These are phyloP conservation scores for Drosophila obscura DNA, from an alignment of 1,140 invertebrate species.

Conservation along the genomic window DNA sequence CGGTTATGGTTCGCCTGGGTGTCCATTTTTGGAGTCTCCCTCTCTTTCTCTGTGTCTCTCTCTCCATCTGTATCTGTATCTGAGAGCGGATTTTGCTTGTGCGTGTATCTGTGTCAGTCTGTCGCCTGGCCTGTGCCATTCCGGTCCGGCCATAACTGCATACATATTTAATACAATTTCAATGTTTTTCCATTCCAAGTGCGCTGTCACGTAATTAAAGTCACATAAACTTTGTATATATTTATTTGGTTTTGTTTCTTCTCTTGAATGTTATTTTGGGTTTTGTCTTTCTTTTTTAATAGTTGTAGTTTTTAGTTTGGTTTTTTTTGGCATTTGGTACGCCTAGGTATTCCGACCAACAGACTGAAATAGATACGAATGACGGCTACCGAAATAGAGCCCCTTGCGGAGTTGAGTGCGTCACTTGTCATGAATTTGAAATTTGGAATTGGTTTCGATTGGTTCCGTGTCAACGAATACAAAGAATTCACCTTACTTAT, in stretches of 20 bases:
- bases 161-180: constrained; percentile 73
- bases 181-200: constrained; percentile 59
- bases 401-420: constrained; percentile 20
- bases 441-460: neutral
- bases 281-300: constrained; percentile 30
- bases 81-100: neutral
- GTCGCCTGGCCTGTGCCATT: neutral
- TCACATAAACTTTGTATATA: constrained; percentile 58
- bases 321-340: constrained; percentile 48
- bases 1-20: constrained; percentile 38
- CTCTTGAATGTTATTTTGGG: constrained; percentile 6
- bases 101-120: constrained; percentile 64
- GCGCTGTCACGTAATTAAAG: constrained; percentile 76
- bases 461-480: constrained; percentile 29
- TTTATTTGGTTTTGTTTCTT: constrained; percentile 38
- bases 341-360: constrained; percentile 57
- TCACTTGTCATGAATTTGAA: constrained; percentile 41
- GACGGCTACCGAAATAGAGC: constrained; percentile 28
- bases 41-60: neutral
- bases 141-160: constrained; percentile 57
- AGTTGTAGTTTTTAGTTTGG: too few relatives aligned
- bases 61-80: constrained; percentile 7
- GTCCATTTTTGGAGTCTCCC: constrained; percentile 49
- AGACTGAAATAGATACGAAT: constrained; percentile 38
- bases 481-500: neutral